Evolutionary conservation across 2,113 vertebrate genomes (phyloP).

Genomic region (Microcebus jonahi): DNA sequence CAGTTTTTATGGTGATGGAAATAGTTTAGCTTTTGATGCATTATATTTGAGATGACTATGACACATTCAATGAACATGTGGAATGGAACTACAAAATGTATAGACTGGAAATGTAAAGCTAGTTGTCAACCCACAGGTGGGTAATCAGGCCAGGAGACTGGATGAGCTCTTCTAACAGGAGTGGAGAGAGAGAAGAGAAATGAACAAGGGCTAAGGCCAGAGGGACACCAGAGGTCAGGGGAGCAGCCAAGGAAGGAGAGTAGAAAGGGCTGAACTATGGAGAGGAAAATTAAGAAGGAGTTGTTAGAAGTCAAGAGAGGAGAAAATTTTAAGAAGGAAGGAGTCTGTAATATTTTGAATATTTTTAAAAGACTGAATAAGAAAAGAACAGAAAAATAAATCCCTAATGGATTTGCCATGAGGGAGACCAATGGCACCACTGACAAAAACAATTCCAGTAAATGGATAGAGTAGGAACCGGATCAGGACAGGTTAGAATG

Average conservation of each 20-base stretch:
- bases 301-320: background rate
- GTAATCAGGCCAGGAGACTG: background rate
- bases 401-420: background rate
- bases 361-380: background rate
- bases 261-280: background rate
- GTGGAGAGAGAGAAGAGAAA: background rate
- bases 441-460: background rate
- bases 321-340: background rate
- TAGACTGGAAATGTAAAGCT: background rate
- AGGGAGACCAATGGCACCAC: background rate
- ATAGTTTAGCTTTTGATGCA: background rate
- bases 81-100: background rate
- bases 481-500: background rate
- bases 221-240: accelerated
- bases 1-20: background rate
- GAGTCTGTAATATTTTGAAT: background rate
- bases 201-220: background rate
- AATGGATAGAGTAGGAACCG: background rate
- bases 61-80: background rate
- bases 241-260: accelerated
- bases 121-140: background rate
- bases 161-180: background rate
- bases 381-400: background rate
- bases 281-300: background rate
- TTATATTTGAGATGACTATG: background rate